Base-by-base conservation (phyloP, 2,888 invertebrate genomes). In the Leptarthrus brevirostris region DNA sequence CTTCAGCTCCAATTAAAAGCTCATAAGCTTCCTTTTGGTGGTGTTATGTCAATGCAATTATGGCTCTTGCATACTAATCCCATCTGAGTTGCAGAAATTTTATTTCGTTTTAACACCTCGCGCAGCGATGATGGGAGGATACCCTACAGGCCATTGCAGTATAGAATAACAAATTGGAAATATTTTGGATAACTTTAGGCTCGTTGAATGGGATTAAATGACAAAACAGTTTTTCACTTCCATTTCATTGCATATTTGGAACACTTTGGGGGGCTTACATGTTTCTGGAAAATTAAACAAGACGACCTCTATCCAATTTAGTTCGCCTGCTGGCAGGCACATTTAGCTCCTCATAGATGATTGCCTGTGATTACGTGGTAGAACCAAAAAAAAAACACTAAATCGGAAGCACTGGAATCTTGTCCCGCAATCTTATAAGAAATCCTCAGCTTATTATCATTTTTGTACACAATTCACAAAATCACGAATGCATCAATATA, bases 41-140 rank as follows among this genome's bases (percentile, higher is more conserved):
- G 40, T 36, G 36, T 61, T 61, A 40, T 66, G 47, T 66, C 66
- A 66, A 66, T 66, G 66, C 66, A 47, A 66, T 66, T 66, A 66
- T 66, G 49, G 26, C 47, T 14, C 26, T 10, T 53, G 49, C 66
- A 66, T 66, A 30, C 66, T 66, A 66, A 66, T 66, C 66, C 66
- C n/a, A 53, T 53, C 22, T 53, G 12, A 53, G 4, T 18, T 3
- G 20, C 3, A 14, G 53, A 20, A 53, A 18, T 16, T 20, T 20
- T 16, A 53, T 20, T 22, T 53, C 53, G 20, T 12, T 22, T 53
- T 2, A 20, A 3, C 10, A 22, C 18, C 18, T 44, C 44, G n/a
- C 44, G 16, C 30, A 44, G 12, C 12, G 44, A 12, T 5, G 44
- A 44, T 12, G 12, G n/a, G 4, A 30, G 30, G 30, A 30, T 30